These are phyloP conservation scores for Bufo bufo DNA, from an alignment of 2,113 vertebrate genomes.

Conservation along the genomic window DNA sequence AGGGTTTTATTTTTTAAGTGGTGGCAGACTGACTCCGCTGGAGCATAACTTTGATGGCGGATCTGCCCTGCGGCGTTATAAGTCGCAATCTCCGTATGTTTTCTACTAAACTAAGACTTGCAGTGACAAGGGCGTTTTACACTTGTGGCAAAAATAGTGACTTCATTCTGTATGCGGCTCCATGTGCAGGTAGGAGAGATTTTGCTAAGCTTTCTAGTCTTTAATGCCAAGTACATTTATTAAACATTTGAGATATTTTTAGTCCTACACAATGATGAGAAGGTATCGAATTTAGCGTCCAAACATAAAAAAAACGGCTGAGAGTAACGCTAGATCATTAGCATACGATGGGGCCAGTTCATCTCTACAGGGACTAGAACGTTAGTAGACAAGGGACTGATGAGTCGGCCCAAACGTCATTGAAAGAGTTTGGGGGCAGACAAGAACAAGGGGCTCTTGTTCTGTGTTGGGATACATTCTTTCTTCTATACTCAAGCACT, in stretches of 20 bases:
- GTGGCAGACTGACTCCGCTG: conserved; percentile 17
- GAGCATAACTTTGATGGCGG: conserved; percentile 32
- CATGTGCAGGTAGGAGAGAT: not conserved
- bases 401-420: not conserved
- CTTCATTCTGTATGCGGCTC: not conserved
- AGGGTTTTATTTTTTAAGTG: conserved; percentile 40
- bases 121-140: conserved; percentile 5
- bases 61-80: conserved; percentile 32
- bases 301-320: not conserved
- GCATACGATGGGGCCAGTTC: not conserved
- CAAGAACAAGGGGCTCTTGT: not conserved
- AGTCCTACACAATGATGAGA: not conserved
- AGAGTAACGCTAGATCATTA: no score
- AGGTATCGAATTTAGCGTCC: not conserved
- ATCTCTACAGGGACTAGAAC: not conserved
- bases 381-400: not conserved
- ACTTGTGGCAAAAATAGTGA: conserved; percentile 20
- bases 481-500: not conserved
- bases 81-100: conserved; percentile 37
- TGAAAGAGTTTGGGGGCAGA: not conserved
- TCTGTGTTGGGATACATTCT: not conserved
- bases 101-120: conserved; percentile 37
- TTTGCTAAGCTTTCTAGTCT: not conserved
- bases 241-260: not conserved
- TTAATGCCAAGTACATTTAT: not conserved